These are phyloP conservation scores for Callipepla squamata DNA, from an alignment of 2,113 vertebrate genomes.

Conservation along the genomic window DNA sequence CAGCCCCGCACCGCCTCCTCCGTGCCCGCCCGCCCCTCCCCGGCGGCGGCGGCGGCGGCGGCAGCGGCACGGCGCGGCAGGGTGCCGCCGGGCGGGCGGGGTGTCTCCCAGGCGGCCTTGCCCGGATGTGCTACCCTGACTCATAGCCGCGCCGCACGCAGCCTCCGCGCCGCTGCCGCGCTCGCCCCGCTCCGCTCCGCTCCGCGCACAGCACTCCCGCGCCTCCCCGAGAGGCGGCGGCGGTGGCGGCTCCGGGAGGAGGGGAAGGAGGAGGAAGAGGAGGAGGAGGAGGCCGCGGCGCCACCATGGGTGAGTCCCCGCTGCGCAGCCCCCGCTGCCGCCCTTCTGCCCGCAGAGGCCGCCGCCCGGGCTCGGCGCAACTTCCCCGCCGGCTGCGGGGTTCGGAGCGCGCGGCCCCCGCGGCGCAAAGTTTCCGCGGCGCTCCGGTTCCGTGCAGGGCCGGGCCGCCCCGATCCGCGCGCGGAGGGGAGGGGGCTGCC, in stretches of 20 bases:
- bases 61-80: background rate
- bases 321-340: background rate
- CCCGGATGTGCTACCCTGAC: constrained; percentile 57
- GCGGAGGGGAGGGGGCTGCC: background rate
- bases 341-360: background rate
- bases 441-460: background rate
- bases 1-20: background rate
- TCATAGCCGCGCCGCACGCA: constrained; percentile 38
- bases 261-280: background rate
- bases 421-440: constrained; percentile 20
- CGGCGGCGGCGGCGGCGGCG: background rate
- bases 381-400: background rate
- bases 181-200: background rate
- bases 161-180: background rate
- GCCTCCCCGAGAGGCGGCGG: background rate
- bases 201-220: background rate
- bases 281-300: background rate
- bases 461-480: too few species aligned
- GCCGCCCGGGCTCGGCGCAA: background rate
- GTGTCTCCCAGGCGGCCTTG: constrained; percentile 25
- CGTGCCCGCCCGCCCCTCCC: background rate
- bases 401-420: background rate
- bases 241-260: background rate
- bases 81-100: constrained; percentile 10
- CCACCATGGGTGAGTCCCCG: constrained; percentile 62